phyloP scores from a whole-genome alignment of 2,888 invertebrate genomes.

The Sussaba pulchella region DNA sequence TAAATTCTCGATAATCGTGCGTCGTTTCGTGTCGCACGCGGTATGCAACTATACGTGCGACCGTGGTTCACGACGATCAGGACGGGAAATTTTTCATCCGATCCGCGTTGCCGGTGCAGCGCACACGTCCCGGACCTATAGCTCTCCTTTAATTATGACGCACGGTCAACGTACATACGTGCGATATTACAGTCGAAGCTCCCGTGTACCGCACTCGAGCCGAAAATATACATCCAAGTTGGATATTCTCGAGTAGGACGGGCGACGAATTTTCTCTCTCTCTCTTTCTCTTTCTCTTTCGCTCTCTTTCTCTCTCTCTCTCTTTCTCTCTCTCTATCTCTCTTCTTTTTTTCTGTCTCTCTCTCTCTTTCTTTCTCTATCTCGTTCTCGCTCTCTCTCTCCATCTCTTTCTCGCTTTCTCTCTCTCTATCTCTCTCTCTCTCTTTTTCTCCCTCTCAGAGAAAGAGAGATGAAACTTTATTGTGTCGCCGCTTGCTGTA shows the following conservation, averaged over 20 bases:
- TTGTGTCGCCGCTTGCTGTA: too few relatives aligned
- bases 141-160: slow-evolving; percentile 58
- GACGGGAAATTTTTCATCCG: slow-evolving; percentile 45
- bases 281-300: too few relatives aligned
- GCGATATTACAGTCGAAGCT: slow-evolving; percentile 34
- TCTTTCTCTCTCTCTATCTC: too few relatives aligned
- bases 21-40: background rate
- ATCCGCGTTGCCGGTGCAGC: slow-evolving; percentile 31
- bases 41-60: background rate
- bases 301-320: too few relatives aligned
- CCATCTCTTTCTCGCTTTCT: too few relatives aligned
- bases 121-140: slow-evolving; percentile 23
- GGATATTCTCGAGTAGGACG: slow-evolving; percentile 37
- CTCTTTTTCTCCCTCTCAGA: background rate
- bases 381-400: too few relatives aligned
- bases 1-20: background rate
- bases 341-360: too few relatives aligned
- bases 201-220: slow-evolving; percentile 30
- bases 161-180: slow-evolving; percentile 44
- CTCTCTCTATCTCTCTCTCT: too few relatives aligned
- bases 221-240: slow-evolving; percentile 55
- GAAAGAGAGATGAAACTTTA: slow-evolving; percentile 21
- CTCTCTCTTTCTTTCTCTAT: too few relatives aligned
- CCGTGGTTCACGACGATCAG: slow-evolving; percentile 20
- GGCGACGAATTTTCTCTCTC: too few relatives aligned